Evolutionary conservation across 2,888 invertebrate genomes (phyloP).

Genomic region (Ceratothoa steindachneri): DNA sequence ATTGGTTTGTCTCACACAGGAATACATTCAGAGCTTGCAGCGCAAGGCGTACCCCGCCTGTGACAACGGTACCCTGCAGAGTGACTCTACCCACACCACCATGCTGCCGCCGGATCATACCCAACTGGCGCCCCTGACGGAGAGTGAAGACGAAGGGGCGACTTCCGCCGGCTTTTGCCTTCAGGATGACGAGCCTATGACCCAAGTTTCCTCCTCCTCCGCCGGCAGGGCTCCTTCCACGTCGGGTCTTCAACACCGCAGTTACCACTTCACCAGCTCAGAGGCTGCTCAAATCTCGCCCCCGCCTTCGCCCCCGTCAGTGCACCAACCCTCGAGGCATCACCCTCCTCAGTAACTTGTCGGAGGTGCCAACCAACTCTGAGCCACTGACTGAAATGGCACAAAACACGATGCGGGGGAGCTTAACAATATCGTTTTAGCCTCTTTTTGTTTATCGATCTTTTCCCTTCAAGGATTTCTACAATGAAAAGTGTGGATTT

Average conservation of each 20-base stretch:
- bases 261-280: background rate
- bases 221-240: background rate
- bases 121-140: constrained; percentile 59
- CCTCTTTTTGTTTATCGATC: background rate
- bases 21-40: constrained; percentile 73
- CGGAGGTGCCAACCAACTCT: too few species aligned
- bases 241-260: background rate
- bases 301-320: background rate
- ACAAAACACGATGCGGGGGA: background rate
- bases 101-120: constrained; percentile 58
- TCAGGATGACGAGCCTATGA: background rate
- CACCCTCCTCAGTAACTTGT: background rate
- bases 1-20: constrained; percentile 59
- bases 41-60: constrained; percentile 64
- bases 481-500: too few species aligned
- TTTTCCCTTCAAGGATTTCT: background rate
- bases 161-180: background rate
- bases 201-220: background rate
- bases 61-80: constrained; percentile 68
- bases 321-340: background rate
- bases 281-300: background rate
- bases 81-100: constrained; percentile 59
- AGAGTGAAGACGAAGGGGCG: constrained; percentile 60
- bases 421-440: background rate
- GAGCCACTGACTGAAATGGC: background rate